These are phyloP conservation scores for Ursus arctos DNA, from an alignment of 2,113 vertebrate genomes.

Conservation along the genomic window DNA sequence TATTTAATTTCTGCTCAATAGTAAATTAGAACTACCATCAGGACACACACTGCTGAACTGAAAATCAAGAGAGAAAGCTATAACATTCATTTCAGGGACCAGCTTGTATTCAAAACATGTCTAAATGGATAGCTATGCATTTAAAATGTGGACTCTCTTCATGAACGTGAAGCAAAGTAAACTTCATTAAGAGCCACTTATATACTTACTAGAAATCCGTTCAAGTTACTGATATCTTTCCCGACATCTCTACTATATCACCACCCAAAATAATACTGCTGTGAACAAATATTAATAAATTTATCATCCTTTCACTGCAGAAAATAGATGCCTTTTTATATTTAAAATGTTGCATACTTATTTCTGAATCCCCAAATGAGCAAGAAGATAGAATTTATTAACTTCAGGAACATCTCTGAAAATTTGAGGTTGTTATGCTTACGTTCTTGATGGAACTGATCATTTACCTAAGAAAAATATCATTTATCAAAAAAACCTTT, in stretches of 20 bases:
- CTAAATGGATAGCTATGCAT: background rate
- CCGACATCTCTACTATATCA: background rate
- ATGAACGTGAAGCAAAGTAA: background rate
- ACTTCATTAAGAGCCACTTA: background rate
- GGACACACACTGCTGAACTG: background rate
- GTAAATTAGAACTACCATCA: background rate
- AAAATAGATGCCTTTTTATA: background rate
- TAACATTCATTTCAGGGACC: background rate
- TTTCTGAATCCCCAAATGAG: background rate
- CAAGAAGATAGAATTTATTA: background rate
- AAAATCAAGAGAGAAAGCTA: slow-evolving; percentile 25
- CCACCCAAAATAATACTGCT: background rate
- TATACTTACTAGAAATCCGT: background rate
- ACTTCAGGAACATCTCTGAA: background rate
- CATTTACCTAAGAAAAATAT: background rate
- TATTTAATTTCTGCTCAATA: background rate
- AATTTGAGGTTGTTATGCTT: background rate
- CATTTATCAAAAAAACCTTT: background rate
- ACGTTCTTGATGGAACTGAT: background rate
- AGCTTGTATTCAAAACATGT: slow-evolving; percentile 9
- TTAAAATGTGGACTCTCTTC: background rate
- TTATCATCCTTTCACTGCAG: slow-evolving; percentile 4
- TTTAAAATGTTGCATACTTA: background rate
- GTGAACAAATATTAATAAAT: slow-evolving; percentile 43
- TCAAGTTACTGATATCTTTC: background rate